Percentiles rank a stretch among this genome's conserved stretches.
Evolutionary conservation across 1,140 invertebrate species (phyloP).

Genomic region (Cyclina sinensis): DNA sequence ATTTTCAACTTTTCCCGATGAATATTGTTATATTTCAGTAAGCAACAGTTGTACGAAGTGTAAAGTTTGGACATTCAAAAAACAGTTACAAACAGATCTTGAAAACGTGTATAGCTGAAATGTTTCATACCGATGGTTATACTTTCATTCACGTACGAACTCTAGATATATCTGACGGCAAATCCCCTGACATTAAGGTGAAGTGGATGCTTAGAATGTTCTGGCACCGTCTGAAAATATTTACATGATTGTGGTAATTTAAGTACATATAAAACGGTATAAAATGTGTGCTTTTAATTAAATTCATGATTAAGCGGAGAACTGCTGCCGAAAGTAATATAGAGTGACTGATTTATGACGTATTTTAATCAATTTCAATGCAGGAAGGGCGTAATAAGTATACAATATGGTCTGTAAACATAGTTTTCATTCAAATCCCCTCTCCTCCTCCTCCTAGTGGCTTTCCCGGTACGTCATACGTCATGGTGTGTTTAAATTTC

Average conservation of each 20-base stretch:
- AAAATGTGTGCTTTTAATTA: conserved; percentile 25
- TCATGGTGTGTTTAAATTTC: too few relatives aligned
- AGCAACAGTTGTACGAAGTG: too few relatives aligned
- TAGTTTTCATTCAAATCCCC: too few relatives aligned
- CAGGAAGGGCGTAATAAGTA: neutral
- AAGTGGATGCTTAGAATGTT: neutral
- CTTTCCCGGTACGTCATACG: too few relatives aligned
- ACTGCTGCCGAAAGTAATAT: neutral
- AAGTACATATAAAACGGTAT: neutral
- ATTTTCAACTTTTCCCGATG: too few relatives aligned
- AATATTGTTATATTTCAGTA: too few relatives aligned
- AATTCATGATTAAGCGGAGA: neutral
- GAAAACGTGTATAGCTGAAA: too few relatives aligned
- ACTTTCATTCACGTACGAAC: neutral
- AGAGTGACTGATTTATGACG: neutral
- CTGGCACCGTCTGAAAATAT: neutral
- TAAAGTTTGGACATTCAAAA: too few relatives aligned
- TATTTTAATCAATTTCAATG: conserved; percentile 14
- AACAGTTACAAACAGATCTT: too few relatives aligned
- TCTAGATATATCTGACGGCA: neutral
- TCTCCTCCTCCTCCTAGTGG: too few relatives aligned
- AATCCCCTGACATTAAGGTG: neutral
- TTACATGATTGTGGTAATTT: neutral
- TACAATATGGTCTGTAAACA: too few relatives aligned
- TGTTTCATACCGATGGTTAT: too few relatives aligned